Percentiles rank a stretch among this genome's conserved stretches.
Evolutionary conservation across 2,888 invertebrate genomes (phyloP).

Genomic region (Bruchidius siliquastri): DNA sequence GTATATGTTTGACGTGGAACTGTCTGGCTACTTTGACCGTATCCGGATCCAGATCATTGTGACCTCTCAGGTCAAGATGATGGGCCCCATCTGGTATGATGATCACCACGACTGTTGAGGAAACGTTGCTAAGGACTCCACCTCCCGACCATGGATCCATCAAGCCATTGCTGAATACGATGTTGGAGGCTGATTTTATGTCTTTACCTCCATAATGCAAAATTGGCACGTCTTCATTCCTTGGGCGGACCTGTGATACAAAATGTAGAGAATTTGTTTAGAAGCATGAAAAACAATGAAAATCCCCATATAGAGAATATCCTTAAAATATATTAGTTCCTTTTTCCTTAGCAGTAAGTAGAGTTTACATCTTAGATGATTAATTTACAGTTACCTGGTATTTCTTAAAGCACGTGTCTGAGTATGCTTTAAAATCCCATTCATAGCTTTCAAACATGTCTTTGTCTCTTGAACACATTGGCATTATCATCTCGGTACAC

Average conservation of each 20-base stretch:
- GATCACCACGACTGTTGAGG: conserved; percentile 61
- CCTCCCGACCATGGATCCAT: conserved; percentile 86
- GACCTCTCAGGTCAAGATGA: conserved; percentile 74
- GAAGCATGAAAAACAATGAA: too few relatives aligned
- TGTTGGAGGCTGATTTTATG: conserved; percentile 63
- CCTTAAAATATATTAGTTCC: too few relatives aligned
- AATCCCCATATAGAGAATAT: too few relatives aligned
- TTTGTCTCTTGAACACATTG: conserved; percentile 66
- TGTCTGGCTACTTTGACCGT: conserved; percentile 60
- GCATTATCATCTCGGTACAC: conserved; percentile 98
- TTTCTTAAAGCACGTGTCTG: conserved; percentile 58
- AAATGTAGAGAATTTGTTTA: too few relatives aligned
- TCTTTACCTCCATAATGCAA: conserved; percentile 77
- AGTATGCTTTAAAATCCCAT: conserved; percentile 69
- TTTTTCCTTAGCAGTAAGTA: too few relatives aligned
- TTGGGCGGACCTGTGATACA: conserved; percentile 48
- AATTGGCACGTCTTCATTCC: conserved; percentile 56
- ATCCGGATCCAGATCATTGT: conserved; percentile 60
- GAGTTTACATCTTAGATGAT: too few relatives aligned
- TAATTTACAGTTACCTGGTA: not conserved
- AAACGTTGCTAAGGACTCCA: conserved; percentile 68
- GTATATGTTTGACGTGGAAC: conserved; percentile 59
- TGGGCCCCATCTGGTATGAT: conserved; percentile 80
- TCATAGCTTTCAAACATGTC: conserved; percentile 78
- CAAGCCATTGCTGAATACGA: conserved; percentile 79